phyloP scores from a whole-genome alignment of 1,140 invertebrate species.

The Steinernema feltiae region DNA sequence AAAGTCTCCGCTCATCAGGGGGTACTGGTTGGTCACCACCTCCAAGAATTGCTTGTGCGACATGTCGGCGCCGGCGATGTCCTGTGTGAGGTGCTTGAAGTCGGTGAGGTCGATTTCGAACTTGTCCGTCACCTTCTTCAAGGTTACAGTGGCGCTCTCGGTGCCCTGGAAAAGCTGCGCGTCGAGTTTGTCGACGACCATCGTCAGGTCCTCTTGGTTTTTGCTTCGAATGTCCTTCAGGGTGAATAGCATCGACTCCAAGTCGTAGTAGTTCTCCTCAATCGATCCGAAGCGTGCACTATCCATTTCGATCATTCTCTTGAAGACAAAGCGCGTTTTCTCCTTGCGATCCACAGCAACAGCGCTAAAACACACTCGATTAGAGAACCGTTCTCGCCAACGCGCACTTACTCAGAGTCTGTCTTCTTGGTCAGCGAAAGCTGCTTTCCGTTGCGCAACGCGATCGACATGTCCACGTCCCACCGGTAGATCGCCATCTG shows the following conservation, averaged over 20 bases:
- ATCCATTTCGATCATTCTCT: not conserved
- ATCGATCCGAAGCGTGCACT: not conserved
- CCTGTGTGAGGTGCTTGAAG: not conserved
- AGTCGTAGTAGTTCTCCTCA: conserved; percentile 8
- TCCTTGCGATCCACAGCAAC: not conserved
- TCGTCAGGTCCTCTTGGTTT: not conserved
- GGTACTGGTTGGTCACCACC: not conserved
- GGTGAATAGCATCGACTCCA: conserved; percentile 5
- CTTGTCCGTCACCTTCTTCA: not conserved
- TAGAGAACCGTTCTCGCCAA: not conserved
- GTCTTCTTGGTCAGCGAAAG: not conserved
- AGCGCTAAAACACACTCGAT: not conserved
- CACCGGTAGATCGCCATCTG: conserved; percentile 9
- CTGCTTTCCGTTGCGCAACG: not conserved
- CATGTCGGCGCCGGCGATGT: not conserved
- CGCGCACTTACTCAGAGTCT: not conserved
- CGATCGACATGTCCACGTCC: not conserved
- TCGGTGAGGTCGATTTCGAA: not conserved
- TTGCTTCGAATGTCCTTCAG: not conserved
- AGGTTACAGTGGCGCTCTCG: not conserved
- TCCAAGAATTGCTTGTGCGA: not conserved
- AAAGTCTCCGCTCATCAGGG: not conserved
- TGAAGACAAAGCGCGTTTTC: not conserved
- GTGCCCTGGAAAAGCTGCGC: not conserved
- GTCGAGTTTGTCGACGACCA: not conserved